Base-by-base conservation (phyloP, 2,888 invertebrate species). In the Ectropis crepuscularia region DNA sequence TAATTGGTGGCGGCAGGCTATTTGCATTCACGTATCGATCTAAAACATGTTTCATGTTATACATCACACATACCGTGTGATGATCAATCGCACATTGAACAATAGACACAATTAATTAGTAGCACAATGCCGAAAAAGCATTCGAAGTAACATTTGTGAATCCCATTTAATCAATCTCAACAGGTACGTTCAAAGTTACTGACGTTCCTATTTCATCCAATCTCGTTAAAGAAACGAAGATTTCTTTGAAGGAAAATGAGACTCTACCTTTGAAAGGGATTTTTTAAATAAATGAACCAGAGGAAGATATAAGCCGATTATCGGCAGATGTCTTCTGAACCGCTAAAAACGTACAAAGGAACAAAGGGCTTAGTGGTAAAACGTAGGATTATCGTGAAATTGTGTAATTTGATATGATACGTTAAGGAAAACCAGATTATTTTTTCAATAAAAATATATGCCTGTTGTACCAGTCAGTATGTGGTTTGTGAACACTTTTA, bases 231-330 rank as follows among this genome's bases (percentile, higher is more conserved):
- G 65, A 67, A 41, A 61, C 59, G 43, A 59, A 50, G 50, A 53
- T 47, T 51, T 53, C 47, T 65, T 57, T 65, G 53, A 62, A 39
- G 45, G 57, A 65, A 61, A 61, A 61, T 60, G 48, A 43, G 48
- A 51, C 57, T 46, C 55, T 36, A 55, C 53, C 57, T 53, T 53
- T 49, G 49, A 67, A 68, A 67, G 64, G 60, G 61, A 67, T 72
- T 71, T 65, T 51, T 59, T 64, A 66, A 71, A 69, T 72, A 71
- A 72, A 70, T 61, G 39, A 70, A 63, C 70, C 47, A 63, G 66
- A 72, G 69, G 70, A 71, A 74, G 78, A 77, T 78, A 74, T 85
- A 88, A 88, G 83, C 85, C 81, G 86, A 87, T 88, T 88, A 87
- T 79, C 75, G 82, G 75, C 82, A 82, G 81, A 80, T 79, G 78